Percentiles rank a stretch among this genome's conserved stretches.
Evolutionary conservation across 1,140 invertebrate genomes (phyloP).

Genomic region (Chionoecetes opilio): DNA sequence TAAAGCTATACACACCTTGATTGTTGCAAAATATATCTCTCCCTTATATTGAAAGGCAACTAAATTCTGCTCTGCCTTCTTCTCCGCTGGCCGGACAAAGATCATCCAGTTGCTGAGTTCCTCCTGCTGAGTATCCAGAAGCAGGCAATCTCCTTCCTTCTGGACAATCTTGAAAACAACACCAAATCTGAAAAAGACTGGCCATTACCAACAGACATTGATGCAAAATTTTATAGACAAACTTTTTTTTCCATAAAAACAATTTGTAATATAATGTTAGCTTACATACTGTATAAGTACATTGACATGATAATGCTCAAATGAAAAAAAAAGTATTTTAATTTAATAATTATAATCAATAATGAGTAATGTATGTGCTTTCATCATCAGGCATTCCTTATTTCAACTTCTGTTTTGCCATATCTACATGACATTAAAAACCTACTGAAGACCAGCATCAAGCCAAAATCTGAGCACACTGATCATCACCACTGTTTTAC

Average conservation of each 20-base stretch:
- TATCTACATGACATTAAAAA: no score
- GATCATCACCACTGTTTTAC: no score
- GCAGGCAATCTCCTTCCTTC: conserved; percentile 81
- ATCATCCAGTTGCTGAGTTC: conserved; percentile 85
- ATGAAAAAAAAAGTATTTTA: neutral
- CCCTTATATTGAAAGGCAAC: conserved; percentile 84
- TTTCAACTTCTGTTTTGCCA: no score
- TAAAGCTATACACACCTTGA: conserved; percentile 82
- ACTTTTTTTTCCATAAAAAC: no score
- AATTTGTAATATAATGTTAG: no score
- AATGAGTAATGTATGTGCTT: no score
- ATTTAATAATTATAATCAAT: neutral
- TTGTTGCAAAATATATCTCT: conserved; percentile 84
- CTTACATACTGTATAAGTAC: neutral
- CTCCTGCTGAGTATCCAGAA: conserved; percentile 83
- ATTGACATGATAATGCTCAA: neutral
- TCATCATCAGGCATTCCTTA: no score
- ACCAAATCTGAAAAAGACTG: conserved; percentile 64
- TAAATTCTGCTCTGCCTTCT: conserved; percentile 83
- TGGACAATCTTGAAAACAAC: conserved; percentile 82
- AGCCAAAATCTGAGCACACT: no score
- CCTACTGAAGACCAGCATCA: no score
- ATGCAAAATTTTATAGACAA: neutral
- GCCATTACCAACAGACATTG: neutral
- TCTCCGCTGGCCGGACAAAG: conserved; percentile 83